phyloP scores from a whole-genome alignment of 1,140 invertebrate genomes.

The Drosophila navojoa region DNA sequence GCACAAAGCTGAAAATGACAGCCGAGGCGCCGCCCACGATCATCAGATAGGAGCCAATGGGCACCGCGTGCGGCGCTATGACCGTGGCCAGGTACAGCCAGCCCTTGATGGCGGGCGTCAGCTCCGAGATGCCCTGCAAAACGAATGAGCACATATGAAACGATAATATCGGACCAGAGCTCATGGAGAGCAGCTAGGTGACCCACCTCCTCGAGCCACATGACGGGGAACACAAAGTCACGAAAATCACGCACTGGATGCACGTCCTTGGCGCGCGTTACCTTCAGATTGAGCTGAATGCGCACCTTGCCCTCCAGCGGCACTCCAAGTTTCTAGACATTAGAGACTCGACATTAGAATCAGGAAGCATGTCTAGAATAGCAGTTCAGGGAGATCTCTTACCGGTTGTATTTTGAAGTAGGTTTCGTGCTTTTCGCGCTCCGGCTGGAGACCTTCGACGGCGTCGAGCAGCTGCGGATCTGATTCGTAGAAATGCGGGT shows the following conservation, averaged over 20 bases:
- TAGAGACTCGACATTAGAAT: not conserved
- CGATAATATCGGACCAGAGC: not conserved
- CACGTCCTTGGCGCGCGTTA: constrained; percentile 89
- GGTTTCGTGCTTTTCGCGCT: constrained; percentile 89
- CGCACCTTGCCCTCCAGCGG: constrained; percentile 92
- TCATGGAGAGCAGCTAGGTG: not conserved
- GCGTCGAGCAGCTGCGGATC: constrained; percentile 89
- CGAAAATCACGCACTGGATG: constrained; percentile 90
- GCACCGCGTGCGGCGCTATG: constrained; percentile 88
- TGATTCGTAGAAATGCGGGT: constrained; percentile 94
- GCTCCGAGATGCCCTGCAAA: constrained; percentile 90
- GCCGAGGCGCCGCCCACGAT: constrained; percentile 88
- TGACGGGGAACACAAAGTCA: constrained; percentile 92
- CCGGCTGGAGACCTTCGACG: constrained; percentile 90
- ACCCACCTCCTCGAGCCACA: constrained; percentile 93
- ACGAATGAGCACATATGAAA: not conserved
- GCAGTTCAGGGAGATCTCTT: constrained; percentile 73
- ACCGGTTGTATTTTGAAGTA: constrained; percentile 95
- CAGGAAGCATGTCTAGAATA: not conserved
- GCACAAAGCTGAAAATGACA: constrained; percentile 87
- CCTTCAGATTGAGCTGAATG: constrained; percentile 92
- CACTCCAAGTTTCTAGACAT: constrained; percentile 91
- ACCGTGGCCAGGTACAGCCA: constrained; percentile 92
- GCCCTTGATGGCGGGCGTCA: constrained; percentile 89
- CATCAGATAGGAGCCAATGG: constrained; percentile 88